These are phyloP conservation scores for Acanthosepion pharaonis DNA, from an alignment of 2,888 invertebrate species.

Conservation along the genomic window DNA sequence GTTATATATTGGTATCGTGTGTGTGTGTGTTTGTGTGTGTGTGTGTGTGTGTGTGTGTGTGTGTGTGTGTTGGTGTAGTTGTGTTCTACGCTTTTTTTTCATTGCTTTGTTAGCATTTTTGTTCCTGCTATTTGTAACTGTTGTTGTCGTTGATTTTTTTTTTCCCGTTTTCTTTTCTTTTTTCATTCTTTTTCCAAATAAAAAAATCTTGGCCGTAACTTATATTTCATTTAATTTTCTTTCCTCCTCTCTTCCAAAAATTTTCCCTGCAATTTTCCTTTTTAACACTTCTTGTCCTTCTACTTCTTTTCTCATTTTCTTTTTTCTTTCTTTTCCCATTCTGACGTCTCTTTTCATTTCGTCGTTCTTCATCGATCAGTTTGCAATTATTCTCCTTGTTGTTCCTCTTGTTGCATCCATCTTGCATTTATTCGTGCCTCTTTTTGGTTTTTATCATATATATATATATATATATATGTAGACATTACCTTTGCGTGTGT, in stretches of 20 bases:
- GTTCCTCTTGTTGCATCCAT: not conserved
- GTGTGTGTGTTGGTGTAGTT: not conserved
- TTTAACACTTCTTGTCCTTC: no score
- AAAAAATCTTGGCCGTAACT: not conserved
- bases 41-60: no score
- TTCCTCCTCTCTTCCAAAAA: no score
- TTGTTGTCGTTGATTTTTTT: not conserved
- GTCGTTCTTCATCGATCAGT: not conserved
- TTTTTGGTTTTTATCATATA: no score
- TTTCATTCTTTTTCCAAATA: not conserved
- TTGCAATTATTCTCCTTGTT: not conserved
- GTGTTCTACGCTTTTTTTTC: not conserved
- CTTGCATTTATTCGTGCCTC: not conserved
- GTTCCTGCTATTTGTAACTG: not conserved
- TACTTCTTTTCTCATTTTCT: no score
- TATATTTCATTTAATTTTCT: not conserved
- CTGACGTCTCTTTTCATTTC: not conserved
- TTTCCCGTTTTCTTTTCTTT: not conserved
- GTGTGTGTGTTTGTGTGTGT: no score
- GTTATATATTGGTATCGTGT: not conserved
- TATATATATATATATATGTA: no score
- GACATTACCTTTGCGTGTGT: no score
- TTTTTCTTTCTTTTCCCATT: not conserved
- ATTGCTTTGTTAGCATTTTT: not conserved
- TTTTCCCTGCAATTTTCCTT: no score